A percentile compares a stretch with the other conserved stretches of the same genome.
Evolutionary conservation across 2,797 vertebrate genomes (phyloP).

Genomic region (Falco columbarius): DNA sequence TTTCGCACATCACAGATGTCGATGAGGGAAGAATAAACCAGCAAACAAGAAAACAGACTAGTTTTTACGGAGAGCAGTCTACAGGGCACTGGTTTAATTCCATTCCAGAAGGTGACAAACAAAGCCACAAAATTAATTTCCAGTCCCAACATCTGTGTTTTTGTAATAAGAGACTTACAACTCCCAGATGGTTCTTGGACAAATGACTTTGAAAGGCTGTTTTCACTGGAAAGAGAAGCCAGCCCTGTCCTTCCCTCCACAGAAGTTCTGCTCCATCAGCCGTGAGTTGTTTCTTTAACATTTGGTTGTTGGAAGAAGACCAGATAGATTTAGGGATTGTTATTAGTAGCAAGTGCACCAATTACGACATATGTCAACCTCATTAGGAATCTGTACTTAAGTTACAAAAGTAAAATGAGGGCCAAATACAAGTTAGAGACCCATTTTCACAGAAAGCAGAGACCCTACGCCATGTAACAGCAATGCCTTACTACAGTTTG

Average conservation of each 20-base stretch:
- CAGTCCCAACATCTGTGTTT: neutral
- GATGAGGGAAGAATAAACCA: neutral
- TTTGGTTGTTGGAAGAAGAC: neutral
- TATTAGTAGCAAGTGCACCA: neutral
- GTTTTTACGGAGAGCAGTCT: neutral
- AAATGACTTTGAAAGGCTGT: conserved; percentile 42
- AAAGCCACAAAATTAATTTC: conserved; percentile 45
- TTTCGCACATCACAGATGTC: neutral
- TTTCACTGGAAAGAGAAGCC: conserved; percentile 19
- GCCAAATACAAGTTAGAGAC: neutral
- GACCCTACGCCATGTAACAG: neutral
- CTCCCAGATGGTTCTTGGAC: conserved; percentile 25
- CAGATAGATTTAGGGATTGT: neutral
- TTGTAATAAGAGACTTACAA: conserved; percentile 10
- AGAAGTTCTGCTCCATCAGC: conserved; percentile 7
- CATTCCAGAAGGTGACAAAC: conserved; percentile 26
- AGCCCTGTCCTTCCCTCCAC: neutral
- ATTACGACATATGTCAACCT: neutral
- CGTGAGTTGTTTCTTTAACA: conserved; percentile 25
- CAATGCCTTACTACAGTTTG: neutral
- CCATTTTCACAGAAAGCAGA: neutral
- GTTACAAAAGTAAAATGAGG: neutral
- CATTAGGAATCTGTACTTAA: neutral
- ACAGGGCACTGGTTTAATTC: neutral
- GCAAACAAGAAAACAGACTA: neutral